A percentile compares a stretch with the other conserved stretches of the same genome.
These are phyloP conservation scores for Habroteleia sp. DNA, from an alignment of 2,888 invertebrate genomes.

Conservation along the genomic window DNA sequence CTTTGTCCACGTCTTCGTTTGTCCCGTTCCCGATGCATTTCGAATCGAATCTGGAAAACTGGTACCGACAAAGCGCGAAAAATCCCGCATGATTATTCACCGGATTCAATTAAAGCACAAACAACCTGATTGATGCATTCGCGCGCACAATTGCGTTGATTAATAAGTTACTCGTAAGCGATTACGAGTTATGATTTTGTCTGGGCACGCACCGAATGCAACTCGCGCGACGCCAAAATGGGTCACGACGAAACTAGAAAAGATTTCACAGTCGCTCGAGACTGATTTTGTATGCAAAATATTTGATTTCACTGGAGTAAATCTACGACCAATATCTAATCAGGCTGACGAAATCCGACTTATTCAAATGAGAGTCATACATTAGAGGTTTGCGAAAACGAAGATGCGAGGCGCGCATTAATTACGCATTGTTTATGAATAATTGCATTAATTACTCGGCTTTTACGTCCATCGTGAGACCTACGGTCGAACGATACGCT, in stretches of 20 bases:
- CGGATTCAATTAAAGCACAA: no score
- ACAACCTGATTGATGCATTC: no score
- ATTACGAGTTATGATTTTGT: no score
- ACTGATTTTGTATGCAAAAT: conserved; percentile 55
- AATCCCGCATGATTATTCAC: no score
- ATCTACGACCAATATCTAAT: conserved; percentile 23
- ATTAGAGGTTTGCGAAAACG: background rate
- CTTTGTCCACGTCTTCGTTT: no score
- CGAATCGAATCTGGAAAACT: no score
- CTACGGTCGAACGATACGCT: conserved; percentile 3
- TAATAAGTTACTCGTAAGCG: no score
- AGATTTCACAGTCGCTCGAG: conserved; percentile 46
- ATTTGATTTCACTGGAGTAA: conserved; percentile 46
- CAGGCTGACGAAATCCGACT: conserved; percentile 20
- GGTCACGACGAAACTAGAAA: conserved; percentile 49
- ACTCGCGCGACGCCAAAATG: conserved; percentile 15
- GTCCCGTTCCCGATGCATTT: no score
- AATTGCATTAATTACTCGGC: conserved; percentile 6
- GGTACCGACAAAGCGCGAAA: no score
- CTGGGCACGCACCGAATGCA: no score
- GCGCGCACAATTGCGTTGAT: no score
- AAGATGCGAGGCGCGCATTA: background rate
- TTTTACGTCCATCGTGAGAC: conserved; percentile 11
- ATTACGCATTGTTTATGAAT: conserved; percentile 24
- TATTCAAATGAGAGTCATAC: conserved; percentile 2